phyloP scores from a whole-genome alignment of 2,113 vertebrate species.

The Forbesichthys papilliferus region DNA sequence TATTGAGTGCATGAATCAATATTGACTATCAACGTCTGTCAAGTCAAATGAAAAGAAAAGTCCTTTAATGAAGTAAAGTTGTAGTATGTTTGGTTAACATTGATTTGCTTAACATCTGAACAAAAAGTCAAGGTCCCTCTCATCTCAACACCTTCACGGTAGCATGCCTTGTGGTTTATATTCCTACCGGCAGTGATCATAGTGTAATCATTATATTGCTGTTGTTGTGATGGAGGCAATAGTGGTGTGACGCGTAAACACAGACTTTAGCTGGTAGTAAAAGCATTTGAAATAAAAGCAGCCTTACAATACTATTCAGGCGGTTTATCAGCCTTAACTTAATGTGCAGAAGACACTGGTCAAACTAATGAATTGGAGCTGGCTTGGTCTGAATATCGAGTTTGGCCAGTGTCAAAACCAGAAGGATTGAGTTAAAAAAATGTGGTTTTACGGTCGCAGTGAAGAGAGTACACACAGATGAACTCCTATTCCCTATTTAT shows the following conservation, averaged over 20 bases:
- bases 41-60: background rate
- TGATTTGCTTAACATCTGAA: background rate
- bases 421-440: background rate
- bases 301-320: background rate
- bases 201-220: constrained; percentile 4
- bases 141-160: background rate
- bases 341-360: constrained; percentile 12
- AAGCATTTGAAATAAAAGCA: background rate
- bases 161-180: too few relatives aligned
- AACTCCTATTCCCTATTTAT: background rate
- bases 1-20: background rate
- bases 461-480: background rate
- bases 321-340: constrained; percentile 6
- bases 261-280: background rate
- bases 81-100: background rate
- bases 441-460: background rate
- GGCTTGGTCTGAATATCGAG: constrained; percentile 5
- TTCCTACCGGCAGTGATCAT: background rate
- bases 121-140: background rate
- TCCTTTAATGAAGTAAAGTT: background rate
- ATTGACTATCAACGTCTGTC: background rate
- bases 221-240: background rate
- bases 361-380: background rate
- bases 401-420: background rate
- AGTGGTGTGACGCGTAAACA: constrained; percentile 8